Percentiles rank a stretch among this genome's conserved stretches.
These are phyloP conservation scores for Nezara viridula DNA, from an alignment of 2,888 invertebrate species.

Conservation along the genomic window DNA sequence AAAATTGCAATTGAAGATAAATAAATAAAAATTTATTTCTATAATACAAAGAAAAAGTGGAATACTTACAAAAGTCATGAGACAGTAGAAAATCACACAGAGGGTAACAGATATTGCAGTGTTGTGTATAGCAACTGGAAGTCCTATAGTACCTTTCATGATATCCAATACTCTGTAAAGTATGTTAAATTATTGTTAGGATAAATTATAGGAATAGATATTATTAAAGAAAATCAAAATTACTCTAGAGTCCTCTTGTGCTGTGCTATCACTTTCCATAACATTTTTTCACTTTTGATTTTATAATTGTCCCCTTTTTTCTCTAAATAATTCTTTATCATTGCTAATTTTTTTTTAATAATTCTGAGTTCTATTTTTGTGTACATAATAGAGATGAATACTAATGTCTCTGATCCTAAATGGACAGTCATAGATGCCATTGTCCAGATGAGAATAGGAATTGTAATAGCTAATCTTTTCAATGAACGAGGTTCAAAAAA, in stretches of 20 bases:
- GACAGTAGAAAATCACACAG: background rate
- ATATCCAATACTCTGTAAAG: background rate
- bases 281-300: constrained; percentile 11
- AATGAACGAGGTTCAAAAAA: constrained; percentile 14
- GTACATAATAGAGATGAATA: background rate
- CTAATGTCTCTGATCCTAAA: background rate
- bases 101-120: constrained; percentile 10
- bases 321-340: constrained; percentile 11
- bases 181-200: background rate
- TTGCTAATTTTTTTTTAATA: background rate
- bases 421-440: background rate
- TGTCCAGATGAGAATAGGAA: background rate
- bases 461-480: background rate
- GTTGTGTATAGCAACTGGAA: constrained; percentile 7
- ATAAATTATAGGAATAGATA: background rate
- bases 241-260: background rate
- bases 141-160: background rate
- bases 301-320: background rate
- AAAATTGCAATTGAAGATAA: background rate
- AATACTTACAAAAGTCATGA: background rate
- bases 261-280: background rate
- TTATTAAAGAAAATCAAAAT: background rate
- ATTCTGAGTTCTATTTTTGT: constrained; percentile 3
- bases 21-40: no score
- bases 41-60: background rate